phyloP scores from a whole-genome alignment of 2,888 invertebrate species.

The Drosophila paucipuncta region DNA sequence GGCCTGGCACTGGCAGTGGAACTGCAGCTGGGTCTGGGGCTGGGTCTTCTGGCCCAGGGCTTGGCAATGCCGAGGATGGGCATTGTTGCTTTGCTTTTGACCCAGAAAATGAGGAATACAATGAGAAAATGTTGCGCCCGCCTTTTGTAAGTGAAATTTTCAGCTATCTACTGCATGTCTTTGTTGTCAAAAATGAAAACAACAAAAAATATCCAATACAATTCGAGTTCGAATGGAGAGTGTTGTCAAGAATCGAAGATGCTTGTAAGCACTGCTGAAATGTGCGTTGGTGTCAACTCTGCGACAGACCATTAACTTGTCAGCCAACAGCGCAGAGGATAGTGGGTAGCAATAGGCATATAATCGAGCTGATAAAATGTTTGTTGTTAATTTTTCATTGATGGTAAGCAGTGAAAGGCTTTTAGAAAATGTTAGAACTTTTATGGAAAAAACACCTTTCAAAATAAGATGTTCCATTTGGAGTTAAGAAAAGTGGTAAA shows the following conservation, averaged over 20 bases:
- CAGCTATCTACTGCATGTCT: slow-evolving; percentile 38
- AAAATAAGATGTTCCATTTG: background rate
- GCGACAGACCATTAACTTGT: slow-evolving; percentile 58
- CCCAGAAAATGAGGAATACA: slow-evolving; percentile 74
- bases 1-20: slow-evolving; percentile 38
- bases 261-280: slow-evolving; percentile 13
- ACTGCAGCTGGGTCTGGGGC: slow-evolving; percentile 12
- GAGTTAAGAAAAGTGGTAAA: background rate
- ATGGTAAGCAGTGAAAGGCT: slow-evolving; percentile 47
- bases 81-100: slow-evolving; percentile 71
- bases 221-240: slow-evolving; percentile 44
- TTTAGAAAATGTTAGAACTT: slow-evolving; percentile 30
- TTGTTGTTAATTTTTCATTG: slow-evolving; percentile 14
- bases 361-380: slow-evolving; percentile 71
- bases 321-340: slow-evolving; percentile 28
- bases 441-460: slow-evolving; percentile 24
- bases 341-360: slow-evolving; percentile 49
- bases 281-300: slow-evolving; percentile 62
- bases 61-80: slow-evolving; percentile 77
- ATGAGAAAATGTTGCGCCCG: slow-evolving; percentile 77
- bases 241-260: slow-evolving; percentile 38
- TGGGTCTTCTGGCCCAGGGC: slow-evolving; percentile 44
- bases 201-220: slow-evolving; percentile 17
- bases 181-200: slow-evolving; percentile 36
- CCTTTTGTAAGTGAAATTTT: slow-evolving; percentile 79